Evolutionary conservation across 2,113 vertebrate species (phyloP), one percentile per base, ranked within the genome.

Genomic region (Brachypteracias leptosomus): DNA sequence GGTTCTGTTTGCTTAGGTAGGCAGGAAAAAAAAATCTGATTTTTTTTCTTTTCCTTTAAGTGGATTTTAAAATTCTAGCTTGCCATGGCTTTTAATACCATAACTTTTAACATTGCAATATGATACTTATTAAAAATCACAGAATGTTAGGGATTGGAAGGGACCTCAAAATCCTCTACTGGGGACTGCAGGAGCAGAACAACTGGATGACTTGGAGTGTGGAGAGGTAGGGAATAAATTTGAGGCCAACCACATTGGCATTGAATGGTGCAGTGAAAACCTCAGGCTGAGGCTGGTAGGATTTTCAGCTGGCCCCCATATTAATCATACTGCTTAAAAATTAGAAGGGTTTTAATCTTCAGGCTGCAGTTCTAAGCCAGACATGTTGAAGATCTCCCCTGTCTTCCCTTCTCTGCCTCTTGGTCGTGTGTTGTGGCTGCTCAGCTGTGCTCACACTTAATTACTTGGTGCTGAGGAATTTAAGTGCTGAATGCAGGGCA

Each of bases 181-280:
- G 35, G 74, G 74, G 47, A 11, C 4, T 1, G 2, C 2, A 31
- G 40, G 80, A 76, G 61, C 44, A 62, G 59, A 89, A 17, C 44
- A 17, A 9, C 33, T 2, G 62, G 57, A 1, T 11, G 11, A 15
- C 26, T 22, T 49, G 13, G 21, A 7, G 24, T 67, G 21, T 47
- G 11, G 17, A 11, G 71, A 4, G 0, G 0, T 14, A 22, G 79
- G 33, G 73, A 54, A 20, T n/a, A 8, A 49, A 26, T 2, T n/a
- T 22, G 57, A 52, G 26, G 40, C 35, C 2, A 2, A 11, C 14
- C 55, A 6, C 6, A 1, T 2, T 8, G 66, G 38, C 2, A 2
- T 10, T 2, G 8, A 15, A 2, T 11, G 36, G 5, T 5, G 1
- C 22, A 5, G 25, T 1, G 10, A 21, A 18, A 75, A 9, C 10